Evolutionary conservation across 2,113 vertebrate species (phyloP).

Genomic region (Bufo gargarizans): DNA sequence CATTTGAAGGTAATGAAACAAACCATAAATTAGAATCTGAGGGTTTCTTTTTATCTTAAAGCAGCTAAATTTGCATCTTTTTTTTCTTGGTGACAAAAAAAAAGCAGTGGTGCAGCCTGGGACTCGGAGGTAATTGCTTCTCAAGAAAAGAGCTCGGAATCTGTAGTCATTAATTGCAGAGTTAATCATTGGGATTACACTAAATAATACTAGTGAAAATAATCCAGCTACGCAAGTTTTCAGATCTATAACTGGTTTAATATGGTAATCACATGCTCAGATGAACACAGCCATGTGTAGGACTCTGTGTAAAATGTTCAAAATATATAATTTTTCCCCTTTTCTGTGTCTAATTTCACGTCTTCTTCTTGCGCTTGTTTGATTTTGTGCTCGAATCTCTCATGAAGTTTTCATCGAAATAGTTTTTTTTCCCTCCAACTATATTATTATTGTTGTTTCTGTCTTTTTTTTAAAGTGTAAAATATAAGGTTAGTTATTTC

Average conservation of each 20-base stretch:
- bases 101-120: constrained; percentile 38
- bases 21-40: constrained; percentile 49
- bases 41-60: constrained; percentile 39
- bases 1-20: constrained; percentile 51
- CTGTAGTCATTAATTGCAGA: constrained; percentile 53
- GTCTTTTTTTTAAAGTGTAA: neutral
- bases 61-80: constrained; percentile 54
- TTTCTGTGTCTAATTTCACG: constrained; percentile 11
- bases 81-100: constrained; percentile 49
- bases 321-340: constrained; percentile 34
- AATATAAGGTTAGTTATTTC: neutral
- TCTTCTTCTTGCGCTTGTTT: neutral
- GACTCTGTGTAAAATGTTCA: constrained; percentile 20
- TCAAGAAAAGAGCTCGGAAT: constrained; percentile 48
- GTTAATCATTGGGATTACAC: constrained; percentile 52
- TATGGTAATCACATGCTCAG: constrained; percentile 49
- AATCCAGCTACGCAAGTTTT: constrained; percentile 44
- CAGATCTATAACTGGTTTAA: constrained; percentile 52
- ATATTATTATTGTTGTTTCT: neutral
- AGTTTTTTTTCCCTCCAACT: neutral
- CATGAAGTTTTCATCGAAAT: neutral
- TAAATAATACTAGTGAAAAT: constrained; percentile 46
- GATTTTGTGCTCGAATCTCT: neutral
- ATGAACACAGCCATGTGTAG: constrained; percentile 39
- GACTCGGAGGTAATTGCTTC: constrained; percentile 45